Percentiles rank a stretch among this genome's conserved stretches.
Evolutionary conservation across 2,797 vertebrate genomes (phyloP).

Genomic region (Hypotaenidia philippensis): DNA sequence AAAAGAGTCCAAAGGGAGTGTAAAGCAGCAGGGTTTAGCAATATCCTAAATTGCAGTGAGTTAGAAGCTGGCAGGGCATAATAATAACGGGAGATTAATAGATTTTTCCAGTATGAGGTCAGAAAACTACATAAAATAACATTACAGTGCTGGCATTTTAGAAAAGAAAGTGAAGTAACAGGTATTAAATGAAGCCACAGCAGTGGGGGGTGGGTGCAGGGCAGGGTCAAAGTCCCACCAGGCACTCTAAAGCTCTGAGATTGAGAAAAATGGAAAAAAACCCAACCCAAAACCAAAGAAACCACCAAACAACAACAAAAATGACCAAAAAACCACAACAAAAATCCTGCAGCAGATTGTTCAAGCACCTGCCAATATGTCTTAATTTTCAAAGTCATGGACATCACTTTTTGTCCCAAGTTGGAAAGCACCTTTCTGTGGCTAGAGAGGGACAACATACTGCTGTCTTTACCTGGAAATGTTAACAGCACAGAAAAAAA

Average conservation of each 20-base stretch:
- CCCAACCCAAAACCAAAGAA: no score
- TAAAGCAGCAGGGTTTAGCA: slow-evolving; percentile 40
- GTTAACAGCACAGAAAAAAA: background rate
- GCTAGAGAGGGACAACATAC: background rate
- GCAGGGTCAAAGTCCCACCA: background rate
- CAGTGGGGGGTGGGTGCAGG: background rate
- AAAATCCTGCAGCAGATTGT: background rate
- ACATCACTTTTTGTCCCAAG: background rate
- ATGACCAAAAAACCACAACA: background rate
- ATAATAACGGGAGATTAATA: slow-evolving; percentile 48
- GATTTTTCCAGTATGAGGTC: slow-evolving; percentile 61
- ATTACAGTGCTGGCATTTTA: background rate
- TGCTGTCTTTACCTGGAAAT: background rate
- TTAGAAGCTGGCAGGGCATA: slow-evolving; percentile 29
- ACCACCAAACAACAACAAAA: no score
- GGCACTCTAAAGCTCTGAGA: background rate
- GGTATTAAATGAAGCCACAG: background rate
- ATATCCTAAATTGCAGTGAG: slow-evolving; percentile 40
- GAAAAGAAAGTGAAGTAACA: slow-evolving; percentile 1
- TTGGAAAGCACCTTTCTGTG: background rate
- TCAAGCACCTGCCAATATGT: background rate
- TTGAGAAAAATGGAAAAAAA: background rate
- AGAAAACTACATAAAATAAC: slow-evolving; percentile 41
- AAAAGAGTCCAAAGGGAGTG: slow-evolving; percentile 16
- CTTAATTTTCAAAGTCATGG: background rate